Percentiles rank a stretch among this genome's conserved stretches.
phyloP scores from a whole-genome alignment of 2,888 invertebrate species.

The Pollenia griseotomentosa region DNA sequence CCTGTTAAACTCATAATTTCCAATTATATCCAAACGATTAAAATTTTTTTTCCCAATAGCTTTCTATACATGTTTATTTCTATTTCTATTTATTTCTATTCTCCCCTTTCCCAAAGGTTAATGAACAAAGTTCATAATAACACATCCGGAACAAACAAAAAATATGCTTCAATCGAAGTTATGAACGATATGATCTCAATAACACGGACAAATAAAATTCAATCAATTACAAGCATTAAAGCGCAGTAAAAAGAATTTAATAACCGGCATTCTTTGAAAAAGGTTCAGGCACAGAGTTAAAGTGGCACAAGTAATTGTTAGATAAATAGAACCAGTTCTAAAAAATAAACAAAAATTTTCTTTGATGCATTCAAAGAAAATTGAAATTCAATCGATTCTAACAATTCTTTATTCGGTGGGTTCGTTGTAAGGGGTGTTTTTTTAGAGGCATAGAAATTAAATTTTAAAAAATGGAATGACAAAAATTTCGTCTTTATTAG shows the following conservation, averaged over 20 bases:
- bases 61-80: not conserved
- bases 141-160: slow-evolving; percentile 66
- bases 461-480: no score
- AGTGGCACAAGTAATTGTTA: not conserved
- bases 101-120: slow-evolving; percentile 34
- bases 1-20: not conserved
- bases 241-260: not conserved
- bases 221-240: slow-evolving; percentile 49
- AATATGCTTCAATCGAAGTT: slow-evolving; percentile 49
- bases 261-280: slow-evolving; percentile 59
- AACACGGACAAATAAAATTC: slow-evolving; percentile 41
- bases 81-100: not conserved
- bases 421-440: not conserved
- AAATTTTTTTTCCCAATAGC: not conserved
- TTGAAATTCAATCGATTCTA: slow-evolving; percentile 35
- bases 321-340: slow-evolving; percentile 33
- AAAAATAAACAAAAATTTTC: slow-evolving; percentile 33
- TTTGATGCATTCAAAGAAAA: slow-evolving; percentile 38
- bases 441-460: no score
- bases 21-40: no score
- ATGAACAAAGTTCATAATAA: slow-evolving; percentile 59
- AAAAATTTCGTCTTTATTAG: no score
- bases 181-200: slow-evolving; percentile 49
- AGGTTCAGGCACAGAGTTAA: not conserved
- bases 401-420: slow-evolving; percentile 1